Conservation (phyloP, 1,140 invertebrate species). For the Melipona quadrifasciata region DNA sequence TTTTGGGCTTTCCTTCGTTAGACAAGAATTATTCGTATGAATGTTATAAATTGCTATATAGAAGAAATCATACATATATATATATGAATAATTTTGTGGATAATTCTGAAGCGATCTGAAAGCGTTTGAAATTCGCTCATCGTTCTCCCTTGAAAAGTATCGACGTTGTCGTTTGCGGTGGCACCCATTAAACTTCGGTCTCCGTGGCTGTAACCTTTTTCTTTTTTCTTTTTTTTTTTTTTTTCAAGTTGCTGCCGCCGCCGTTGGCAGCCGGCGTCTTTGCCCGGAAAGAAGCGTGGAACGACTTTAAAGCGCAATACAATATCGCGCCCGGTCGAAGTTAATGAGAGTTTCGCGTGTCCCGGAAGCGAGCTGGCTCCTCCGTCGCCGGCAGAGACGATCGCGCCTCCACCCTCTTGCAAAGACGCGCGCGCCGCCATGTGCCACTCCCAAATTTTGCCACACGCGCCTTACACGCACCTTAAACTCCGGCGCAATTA, state of each 20-base stretch:
- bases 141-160: background rate
- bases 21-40: background rate
- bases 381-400: constrained; percentile 52
- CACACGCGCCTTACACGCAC: constrained; percentile 65
- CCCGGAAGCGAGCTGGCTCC: constrained; percentile 64
- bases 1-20: background rate
- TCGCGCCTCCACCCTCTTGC: constrained; percentile 47
- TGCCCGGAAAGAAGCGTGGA: constrained; percentile 37
- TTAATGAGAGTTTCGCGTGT: constrained; percentile 76
- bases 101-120: background rate
- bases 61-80: no score
- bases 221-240: background rate
- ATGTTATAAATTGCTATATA: background rate
- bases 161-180: background rate
- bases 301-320: constrained; percentile 57
- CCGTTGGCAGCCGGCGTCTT: constrained; percentile 29
- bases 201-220: background rate
- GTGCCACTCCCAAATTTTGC: constrained; percentile 66
- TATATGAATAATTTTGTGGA: no score
- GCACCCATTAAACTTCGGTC: constrained; percentile 2
- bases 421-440: constrained; percentile 12
- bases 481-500: constrained; percentile 18
- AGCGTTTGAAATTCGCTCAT: background rate
- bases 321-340: constrained; percentile 61
- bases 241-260: background rate